phyloP scores from a whole-genome alignment of 2,797 vertebrate species.

The Eulemur rubriventer region DNA sequence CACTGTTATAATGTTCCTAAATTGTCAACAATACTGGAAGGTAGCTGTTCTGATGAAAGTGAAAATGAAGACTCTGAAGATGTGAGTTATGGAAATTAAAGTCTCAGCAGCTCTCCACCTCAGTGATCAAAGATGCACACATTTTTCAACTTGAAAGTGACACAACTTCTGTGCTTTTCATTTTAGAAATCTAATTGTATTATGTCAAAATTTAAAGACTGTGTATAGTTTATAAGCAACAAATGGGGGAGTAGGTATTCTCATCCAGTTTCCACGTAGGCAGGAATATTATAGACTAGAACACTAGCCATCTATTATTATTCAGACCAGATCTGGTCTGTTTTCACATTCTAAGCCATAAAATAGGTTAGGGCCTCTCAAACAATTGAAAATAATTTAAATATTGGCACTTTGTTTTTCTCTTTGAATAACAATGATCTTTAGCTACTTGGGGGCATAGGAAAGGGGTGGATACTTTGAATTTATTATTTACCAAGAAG shows the following conservation, averaged over 20 bases:
- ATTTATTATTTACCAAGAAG: not conserved
- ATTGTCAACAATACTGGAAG: conserved; percentile 92
- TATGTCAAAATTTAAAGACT: conserved; percentile 67
- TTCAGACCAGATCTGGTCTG: not conserved
- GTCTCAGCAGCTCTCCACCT: conserved; percentile 89
- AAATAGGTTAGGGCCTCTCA: not conserved
- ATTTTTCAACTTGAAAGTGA: conserved; percentile 88
- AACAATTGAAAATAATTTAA: conserved; percentile 29
- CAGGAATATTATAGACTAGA: conserved; percentile 22
- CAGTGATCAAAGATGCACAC: conserved; percentile 88
- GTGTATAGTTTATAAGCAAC: conserved; percentile 71
- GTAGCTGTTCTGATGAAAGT: conserved; percentile 87
- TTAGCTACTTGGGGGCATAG: not conserved
- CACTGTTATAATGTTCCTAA: conserved; percentile 89
- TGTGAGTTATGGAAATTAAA: conserved; percentile 90
- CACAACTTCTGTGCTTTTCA: conserved; percentile 75
- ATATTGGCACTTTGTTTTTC: not conserved
- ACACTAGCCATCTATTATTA: not conserved
- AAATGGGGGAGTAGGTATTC: conserved; percentile 51
- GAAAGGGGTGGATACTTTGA: not conserved
- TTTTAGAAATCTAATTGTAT: conserved; percentile 71
- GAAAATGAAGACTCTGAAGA: conserved; percentile 93
- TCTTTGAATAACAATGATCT: conserved; percentile 40
- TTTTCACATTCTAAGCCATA: conserved; percentile 41
- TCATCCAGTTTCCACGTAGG: not conserved